A percentile compares a stretch with the other conserved stretches of the same genome.
Evolutionary conservation across 2,113 vertebrate genomes (phyloP).

Genomic region (Kobus ellipsiprymnus): DNA sequence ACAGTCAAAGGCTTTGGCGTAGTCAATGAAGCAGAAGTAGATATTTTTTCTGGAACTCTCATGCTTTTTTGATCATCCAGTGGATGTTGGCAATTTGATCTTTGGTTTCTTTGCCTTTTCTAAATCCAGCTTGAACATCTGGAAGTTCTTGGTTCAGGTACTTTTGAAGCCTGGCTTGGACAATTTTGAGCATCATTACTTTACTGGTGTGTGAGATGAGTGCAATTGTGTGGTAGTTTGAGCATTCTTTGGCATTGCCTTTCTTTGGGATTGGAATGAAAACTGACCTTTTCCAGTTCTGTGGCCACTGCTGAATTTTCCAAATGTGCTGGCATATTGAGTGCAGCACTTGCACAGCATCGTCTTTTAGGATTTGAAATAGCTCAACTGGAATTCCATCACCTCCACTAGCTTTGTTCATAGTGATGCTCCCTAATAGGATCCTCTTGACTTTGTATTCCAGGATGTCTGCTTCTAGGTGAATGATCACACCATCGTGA

Average conservation of each 20-base stretch:
- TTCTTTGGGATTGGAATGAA: neutral
- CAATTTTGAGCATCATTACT: neutral
- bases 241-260: neutral
- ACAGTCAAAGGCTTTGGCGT: neutral
- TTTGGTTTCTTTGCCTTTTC: neutral
- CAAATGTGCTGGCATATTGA: neutral
- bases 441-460: neutral
- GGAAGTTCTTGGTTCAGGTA: neutral
- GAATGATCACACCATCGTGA: neutral
- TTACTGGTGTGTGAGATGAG: neutral
- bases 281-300: neutral
- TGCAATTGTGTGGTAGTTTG: neutral
- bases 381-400: neutral
- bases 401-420: neutral
- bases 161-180: neutral
- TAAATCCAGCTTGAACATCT: neutral
- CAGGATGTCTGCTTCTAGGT: neutral
- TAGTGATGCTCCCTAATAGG: neutral
- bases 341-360: neutral
- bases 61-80: neutral
- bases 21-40: neutral
- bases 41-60: neutral
- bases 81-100: neutral
- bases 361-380: neutral
- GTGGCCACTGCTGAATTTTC: neutral